Evolutionary conservation across 2,888 invertebrate species (phyloP).

Genomic region (Gymnocheta viridis): DNA sequence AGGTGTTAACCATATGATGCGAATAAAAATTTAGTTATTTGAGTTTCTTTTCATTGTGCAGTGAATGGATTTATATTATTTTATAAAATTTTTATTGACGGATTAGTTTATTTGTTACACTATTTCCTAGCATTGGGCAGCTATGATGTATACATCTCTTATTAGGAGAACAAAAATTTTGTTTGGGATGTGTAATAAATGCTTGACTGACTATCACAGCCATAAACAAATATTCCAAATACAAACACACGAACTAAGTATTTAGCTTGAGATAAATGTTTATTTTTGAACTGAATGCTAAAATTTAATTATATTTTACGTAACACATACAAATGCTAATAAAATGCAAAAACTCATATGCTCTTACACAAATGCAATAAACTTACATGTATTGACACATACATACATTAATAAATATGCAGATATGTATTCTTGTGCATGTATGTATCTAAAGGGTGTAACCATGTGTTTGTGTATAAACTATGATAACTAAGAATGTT

Average conservation of each 20-base stretch:
- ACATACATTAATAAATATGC: neutral
- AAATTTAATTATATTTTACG: slow-evolving; percentile 69
- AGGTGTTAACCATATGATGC: too few relatives aligned
- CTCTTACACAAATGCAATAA: slow-evolving; percentile 4
- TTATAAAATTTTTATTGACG: too few relatives aligned
- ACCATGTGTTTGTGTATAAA: slow-evolving; percentile 24
- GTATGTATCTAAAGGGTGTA: neutral
- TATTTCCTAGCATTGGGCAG: slow-evolving; percentile 19
- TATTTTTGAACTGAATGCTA: slow-evolving; percentile 62
- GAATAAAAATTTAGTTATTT: too few relatives aligned
- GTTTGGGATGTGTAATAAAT: slow-evolving; percentile 55
- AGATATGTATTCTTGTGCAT: neutral
- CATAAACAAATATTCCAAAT: slow-evolving; percentile 49
- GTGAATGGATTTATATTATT: too few relatives aligned
- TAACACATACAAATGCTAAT: slow-evolving; percentile 62
- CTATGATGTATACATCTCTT: neutral
- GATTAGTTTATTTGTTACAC: neutral
- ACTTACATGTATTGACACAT: slow-evolving; percentile 25
- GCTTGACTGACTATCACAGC: slow-evolving; percentile 39
- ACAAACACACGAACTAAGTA: slow-evolving; percentile 25
- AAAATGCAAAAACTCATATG: slow-evolving; percentile 24
- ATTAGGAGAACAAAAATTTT: neutral
- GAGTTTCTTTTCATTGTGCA: too few relatives aligned
- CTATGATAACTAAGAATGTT: slow-evolving; percentile 64
- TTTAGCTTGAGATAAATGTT: slow-evolving; percentile 57